phyloP scores from a whole-genome alignment of 2,113 vertebrate genomes.

The Cynocephalus volans region DNA sequence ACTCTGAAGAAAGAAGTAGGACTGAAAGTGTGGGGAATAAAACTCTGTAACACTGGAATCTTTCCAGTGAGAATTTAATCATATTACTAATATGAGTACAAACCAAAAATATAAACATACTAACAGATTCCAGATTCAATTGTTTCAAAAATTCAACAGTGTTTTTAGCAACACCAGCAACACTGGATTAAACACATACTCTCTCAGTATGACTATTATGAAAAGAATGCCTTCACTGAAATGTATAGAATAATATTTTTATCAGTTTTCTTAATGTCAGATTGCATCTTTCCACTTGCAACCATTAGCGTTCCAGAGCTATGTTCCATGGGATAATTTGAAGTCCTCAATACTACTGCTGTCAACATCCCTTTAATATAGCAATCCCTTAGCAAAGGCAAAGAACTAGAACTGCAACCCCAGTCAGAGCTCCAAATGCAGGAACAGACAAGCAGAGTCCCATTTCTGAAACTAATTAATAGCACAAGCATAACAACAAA shows the following conservation, averaged over 20 bases:
- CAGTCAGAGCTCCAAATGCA: not conserved
- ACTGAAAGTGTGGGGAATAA: not conserved
- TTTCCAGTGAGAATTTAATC: not conserved
- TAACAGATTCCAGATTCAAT: slow-evolving; percentile 46
- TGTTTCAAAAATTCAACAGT: not conserved
- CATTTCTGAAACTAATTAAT: slow-evolving; percentile 42
- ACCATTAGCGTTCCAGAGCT: not conserved
- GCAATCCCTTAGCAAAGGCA: not conserved
- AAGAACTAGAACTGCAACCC: not conserved
- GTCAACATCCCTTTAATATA: not conserved
- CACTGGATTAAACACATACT: not conserved
- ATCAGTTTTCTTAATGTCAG: not conserved
- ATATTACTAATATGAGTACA: not conserved
- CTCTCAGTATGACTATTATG: not conserved
- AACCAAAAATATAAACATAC: not conserved
- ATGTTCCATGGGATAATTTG: not conserved
- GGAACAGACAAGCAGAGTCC: not conserved
- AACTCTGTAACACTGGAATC: not conserved
- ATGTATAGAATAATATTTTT: not conserved
- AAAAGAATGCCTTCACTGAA: slow-evolving; percentile 20
- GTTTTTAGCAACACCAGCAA: slow-evolving; percentile 16
- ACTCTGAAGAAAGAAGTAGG: not conserved
- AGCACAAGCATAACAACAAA: not conserved
- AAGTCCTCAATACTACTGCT: not conserved
- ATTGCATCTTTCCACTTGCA: not conserved